These are phyloP conservation scores for Philereme transversata DNA, from an alignment of 2,888 invertebrate species.

Conservation along the genomic window DNA sequence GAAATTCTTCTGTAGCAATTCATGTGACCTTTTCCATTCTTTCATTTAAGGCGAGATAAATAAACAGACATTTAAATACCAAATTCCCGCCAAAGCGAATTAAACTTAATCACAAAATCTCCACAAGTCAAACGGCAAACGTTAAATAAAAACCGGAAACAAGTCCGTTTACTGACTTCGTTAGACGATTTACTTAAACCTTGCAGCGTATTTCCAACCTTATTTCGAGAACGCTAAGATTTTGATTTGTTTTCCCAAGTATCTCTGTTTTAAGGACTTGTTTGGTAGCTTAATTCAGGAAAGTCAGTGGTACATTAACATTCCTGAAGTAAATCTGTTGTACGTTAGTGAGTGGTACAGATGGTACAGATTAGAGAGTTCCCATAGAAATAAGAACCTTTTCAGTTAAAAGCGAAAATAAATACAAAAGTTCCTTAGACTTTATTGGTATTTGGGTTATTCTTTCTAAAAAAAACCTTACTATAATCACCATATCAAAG, in stretches of 20 bases:
- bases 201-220: constrained; percentile 26
- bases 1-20: too few relatives aligned
- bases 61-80: constrained; percentile 43
- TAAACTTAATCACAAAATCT: constrained; percentile 49
- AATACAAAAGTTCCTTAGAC: too few relatives aligned
- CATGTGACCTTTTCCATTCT: constrained; percentile 6
- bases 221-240: constrained; percentile 5
- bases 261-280: constrained; percentile 19
- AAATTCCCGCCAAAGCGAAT: constrained; percentile 48
- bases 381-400: constrained; percentile 25
- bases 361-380: constrained; percentile 45
- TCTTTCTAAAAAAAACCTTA: too few relatives aligned
- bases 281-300: constrained; percentile 56
- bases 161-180: constrained; percentile 62
- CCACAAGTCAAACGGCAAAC: constrained; percentile 57
- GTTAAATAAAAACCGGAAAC: constrained; percentile 59
- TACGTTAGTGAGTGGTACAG: constrained; percentile 67
- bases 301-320: constrained; percentile 63
- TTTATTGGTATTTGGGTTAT: too few relatives aligned
- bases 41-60: constrained; percentile 18
- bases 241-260: constrained; percentile 9
- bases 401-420: constrained; percentile 7
- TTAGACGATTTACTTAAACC: constrained; percentile 44
- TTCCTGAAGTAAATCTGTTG: constrained; percentile 67
- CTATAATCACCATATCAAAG: too few relatives aligned